These are phyloP conservation scores for Camelus dromedarius DNA, from an alignment of 2,113 vertebrate genomes.

Conservation along the genomic window DNA sequence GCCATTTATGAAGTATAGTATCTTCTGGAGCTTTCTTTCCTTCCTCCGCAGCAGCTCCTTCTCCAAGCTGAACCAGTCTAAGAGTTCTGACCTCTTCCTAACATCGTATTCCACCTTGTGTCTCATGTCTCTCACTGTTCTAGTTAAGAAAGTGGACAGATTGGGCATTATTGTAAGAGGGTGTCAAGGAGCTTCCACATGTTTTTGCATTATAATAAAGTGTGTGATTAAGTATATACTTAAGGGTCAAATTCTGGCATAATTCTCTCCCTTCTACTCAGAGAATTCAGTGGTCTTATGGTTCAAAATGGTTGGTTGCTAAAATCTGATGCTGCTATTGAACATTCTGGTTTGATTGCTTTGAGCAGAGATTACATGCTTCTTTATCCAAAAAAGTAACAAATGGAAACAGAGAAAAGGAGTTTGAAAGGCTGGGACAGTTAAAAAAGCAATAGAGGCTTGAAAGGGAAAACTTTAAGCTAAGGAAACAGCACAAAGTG, in stretches of 20 bases:
- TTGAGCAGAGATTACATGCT: background rate
- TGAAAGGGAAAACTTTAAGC: background rate
- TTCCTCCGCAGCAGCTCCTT: background rate
- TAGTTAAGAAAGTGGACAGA: background rate
- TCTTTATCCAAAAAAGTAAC: background rate
- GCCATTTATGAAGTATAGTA: background rate
- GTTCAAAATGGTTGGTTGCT: background rate
- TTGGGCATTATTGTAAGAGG: background rate
- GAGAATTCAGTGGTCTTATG: background rate
- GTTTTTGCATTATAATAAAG: background rate
- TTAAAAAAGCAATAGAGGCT: conserved; percentile 21
- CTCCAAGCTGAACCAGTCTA: background rate
- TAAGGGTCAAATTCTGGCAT: background rate
- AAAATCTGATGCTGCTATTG: background rate
- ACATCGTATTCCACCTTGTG: background rate
- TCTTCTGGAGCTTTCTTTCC: background rate
- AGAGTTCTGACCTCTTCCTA: background rate
- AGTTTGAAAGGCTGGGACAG: background rate
- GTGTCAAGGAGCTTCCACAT: background rate
- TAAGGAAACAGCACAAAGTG: background rate
- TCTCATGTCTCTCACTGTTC: background rate
- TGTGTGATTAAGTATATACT: background rate
- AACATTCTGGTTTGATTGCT: background rate
- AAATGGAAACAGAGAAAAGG: conserved; percentile 19
- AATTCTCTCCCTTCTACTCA: background rate